These are phyloP conservation scores for Scaptodrosophila lebanonensis DNA, from an alignment of 1,140 invertebrate species.

Conservation along the genomic window DNA sequence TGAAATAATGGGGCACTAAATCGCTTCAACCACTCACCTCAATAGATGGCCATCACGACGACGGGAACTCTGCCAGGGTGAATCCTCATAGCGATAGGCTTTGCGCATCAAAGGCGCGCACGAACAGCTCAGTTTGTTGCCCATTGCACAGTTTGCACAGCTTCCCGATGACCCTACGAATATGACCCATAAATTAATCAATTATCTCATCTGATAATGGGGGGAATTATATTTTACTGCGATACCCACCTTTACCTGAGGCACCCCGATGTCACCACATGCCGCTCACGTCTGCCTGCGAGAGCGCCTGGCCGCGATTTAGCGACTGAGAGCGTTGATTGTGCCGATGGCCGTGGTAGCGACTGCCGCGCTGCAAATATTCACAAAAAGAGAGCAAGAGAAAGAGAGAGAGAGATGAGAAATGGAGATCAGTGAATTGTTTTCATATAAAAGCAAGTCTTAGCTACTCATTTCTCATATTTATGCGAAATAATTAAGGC, in stretches of 20 bases:
- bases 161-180: constrained; percentile 59
- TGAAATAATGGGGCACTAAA: not conserved
- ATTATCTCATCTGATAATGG: not conserved
- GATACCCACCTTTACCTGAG: constrained; percentile 79
- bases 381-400: not conserved
- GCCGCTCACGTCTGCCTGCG: constrained; percentile 80
- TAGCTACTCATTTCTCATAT: too few relatives aligned
- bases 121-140: constrained; percentile 96
- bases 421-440: not conserved
- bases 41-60: constrained; percentile 93
- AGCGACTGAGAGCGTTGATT: constrained; percentile 83
- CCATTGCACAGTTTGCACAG: constrained; percentile 84
- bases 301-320: constrained; percentile 82
- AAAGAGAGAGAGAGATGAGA: too few relatives aligned
- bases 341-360: constrained; percentile 79
- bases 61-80: constrained; percentile 92
- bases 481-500: too few relatives aligned
- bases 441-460: not conserved
- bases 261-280: constrained; percentile 87
- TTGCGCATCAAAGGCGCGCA: constrained; percentile 95
- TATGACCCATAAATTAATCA: not conserved
- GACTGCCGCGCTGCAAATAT: constrained; percentile 71
- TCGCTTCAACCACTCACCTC: constrained; percentile 81
- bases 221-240: not conserved
- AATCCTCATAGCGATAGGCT: constrained; percentile 95